Evolutionary conservation across 2,888 invertebrate genomes (phyloP), one percentile per base, ranked within the genome.

Genomic region (Emesis russula): DNA sequence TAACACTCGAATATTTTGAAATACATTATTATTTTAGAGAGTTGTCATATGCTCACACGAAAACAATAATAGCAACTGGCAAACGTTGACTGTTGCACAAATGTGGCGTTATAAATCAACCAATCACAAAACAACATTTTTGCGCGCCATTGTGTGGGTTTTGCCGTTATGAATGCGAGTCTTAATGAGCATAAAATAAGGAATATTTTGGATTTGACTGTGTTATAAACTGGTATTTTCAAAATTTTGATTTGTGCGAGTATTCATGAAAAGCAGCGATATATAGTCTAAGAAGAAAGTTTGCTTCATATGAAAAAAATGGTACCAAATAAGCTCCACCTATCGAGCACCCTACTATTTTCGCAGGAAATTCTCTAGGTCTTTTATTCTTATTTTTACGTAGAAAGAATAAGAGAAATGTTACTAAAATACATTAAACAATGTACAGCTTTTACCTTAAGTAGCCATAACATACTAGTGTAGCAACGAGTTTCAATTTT

Each of bases 171-270:
- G 58, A 58, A 58, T n/a, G 58, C n/a, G 58, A 58, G n/a, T n/a
- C n/a, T n/a, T n/a, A n/a, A n/a, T 58, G 58, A 58, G n/a, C 58
- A 58, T 15, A 11, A n/a, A 58, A 58, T 58, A 58, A 15, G n/a
- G n/a, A 58, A n/a, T 58, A 58, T 58, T 58, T 58, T 58, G 58
- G n/a, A 58, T n/a, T 3, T 58, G 5, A 58, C 58, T 58, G 58
- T 58, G 58, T 58, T 58, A 15, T 58, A 58, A 58, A 58, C 58
- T n/a, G n/a, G 58, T 58, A 58, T 58, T 58, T 58, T 58, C 58
- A 58, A 58, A 58, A 58, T 58, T 58, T 58, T 58, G 58, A n/a
- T 9, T 58, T 58, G 58, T 58, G 58, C 9, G 58, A n/a, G 5
- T 58, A 58, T 58, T 58, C 58, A 58, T 58, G 58, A 15, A 9